Evolutionary conservation across 2,797 vertebrate genomes (phyloP), one percentile per base, ranked within the genome.

Genomic region (Uromys caudimaculatus): DNA sequence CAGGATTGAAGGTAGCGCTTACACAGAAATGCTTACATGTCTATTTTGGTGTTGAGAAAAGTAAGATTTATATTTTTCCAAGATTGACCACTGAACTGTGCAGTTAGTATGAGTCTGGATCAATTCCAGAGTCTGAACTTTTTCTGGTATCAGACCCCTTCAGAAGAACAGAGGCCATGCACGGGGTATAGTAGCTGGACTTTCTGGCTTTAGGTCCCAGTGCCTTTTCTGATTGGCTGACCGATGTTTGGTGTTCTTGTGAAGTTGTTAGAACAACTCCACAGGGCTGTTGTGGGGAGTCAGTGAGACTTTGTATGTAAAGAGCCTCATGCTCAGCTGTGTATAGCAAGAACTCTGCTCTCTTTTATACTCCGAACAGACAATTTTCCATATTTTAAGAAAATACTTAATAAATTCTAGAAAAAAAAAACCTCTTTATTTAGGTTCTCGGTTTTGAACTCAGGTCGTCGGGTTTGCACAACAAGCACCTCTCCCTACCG

Each of bases 341-440:
- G 90, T 54, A 38, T 47, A 12, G 24, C 44, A 92, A 83, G 62
- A 93, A 62, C 38, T 54, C 27, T 71, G 50, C 24, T 90, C 2
- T 89, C 4, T 92, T 91, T 95, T n/a, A 69, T 52, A 84, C 60
- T 95, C 17, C 35, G n/a, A 62, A 14, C 29, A 78, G 86, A 69
- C 23, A 91, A 94, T 93, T 94, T n/a, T 89, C 4, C 88, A 29
- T 78, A 54, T 89, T 71, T 92, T 92, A 82, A 60, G 76, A 93
- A 95, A 47, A 60, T 86, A 38, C 52, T 92, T 92, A 91, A 64
- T 94, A 95, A n/a, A 71, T 86, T 88, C 38, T 91, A 93, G 76
- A 69, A 78, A 85, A 8, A 62, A 29, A 11, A 38, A n/a, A n/a
- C n/a, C 21, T 91, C 86, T 93, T 56, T 56, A 24, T 17, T 2